phyloP scores from a whole-genome alignment of 2,113 vertebrate species.

The Boulengeromyrus knoepffleri region DNA sequence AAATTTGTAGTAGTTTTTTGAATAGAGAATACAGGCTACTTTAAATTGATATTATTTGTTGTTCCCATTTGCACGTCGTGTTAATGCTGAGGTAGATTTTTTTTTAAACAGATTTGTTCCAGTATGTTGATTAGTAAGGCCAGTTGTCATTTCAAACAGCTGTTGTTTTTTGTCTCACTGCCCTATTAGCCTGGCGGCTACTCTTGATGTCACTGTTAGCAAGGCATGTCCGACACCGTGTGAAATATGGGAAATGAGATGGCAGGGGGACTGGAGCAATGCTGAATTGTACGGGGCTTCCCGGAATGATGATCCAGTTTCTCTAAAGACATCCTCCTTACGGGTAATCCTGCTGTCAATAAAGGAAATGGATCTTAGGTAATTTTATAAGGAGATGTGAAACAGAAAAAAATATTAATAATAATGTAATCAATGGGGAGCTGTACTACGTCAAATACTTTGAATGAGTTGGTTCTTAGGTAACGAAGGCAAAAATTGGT shows the following conservation, averaged over 20 bases:
- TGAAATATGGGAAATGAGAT: not conserved
- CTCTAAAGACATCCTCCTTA: not conserved
- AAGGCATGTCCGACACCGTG: not conserved
- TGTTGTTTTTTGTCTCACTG: conserved; percentile 15
- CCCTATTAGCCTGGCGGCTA: not conserved
- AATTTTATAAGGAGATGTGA: not conserved
- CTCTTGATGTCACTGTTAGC: not conserved
- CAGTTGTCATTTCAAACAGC: conserved; percentile 27
- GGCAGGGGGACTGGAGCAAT: not conserved
- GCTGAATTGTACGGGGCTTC: not conserved
- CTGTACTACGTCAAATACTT: not conserved
- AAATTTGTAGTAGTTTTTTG: not conserved
- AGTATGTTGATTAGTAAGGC: conserved; percentile 21
- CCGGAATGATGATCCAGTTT: not conserved
- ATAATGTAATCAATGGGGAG: not conserved
- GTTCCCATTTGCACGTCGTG: not conserved
- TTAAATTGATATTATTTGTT: not conserved
- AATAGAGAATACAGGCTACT: not conserved
- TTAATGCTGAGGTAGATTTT: not conserved
- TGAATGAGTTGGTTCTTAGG: not conserved
- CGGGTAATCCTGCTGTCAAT: not conserved
- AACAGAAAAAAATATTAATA: not conserved
- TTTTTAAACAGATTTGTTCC: conserved; percentile 17
- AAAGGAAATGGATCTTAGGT: not conserved
- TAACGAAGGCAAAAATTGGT: not conserved